Evolutionary conservation across 2,888 invertebrate genomes (phyloP).

Genomic region (Lysandra coridon): DNA sequence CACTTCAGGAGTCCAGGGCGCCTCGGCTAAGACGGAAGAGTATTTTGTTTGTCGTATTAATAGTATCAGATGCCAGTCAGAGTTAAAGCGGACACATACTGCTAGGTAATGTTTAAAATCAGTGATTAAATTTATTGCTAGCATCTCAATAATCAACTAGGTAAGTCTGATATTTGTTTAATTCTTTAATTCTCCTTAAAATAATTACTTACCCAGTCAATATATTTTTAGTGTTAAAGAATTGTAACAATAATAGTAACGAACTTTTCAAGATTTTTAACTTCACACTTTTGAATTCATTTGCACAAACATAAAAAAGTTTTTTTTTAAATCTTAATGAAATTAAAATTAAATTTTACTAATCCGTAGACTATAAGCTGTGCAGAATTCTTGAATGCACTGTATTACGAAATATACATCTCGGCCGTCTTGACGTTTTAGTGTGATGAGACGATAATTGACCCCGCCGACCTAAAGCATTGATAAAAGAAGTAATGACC

Average conservation of each 20-base stretch:
- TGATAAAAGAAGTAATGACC: constrained; percentile 57
- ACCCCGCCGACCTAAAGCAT: constrained; percentile 53
- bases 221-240: neutral
- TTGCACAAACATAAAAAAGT: neutral
- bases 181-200: neutral
- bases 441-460: constrained; percentile 63
- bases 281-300: neutral
- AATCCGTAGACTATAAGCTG: constrained; percentile 18
- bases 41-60: constrained; percentile 32
- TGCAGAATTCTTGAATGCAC: neutral
- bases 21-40: constrained; percentile 26
- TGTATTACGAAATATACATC: constrained; percentile 17
- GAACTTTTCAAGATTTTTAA: neutral
- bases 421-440: constrained; percentile 42
- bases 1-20: constrained; percentile 12
- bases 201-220: neutral
- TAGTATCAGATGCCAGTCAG: constrained; percentile 31
- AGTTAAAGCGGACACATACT: neutral
- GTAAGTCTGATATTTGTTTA: neutral
- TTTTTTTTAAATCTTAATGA: neutral
- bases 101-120: neutral
- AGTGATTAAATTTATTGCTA: neutral
- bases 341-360: neutral
- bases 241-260: neutral
- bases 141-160: neutral